These are phyloP conservation scores for Oenanthe oenanthe DNA, from an alignment of 2,113 vertebrate genomes.

Conservation along the genomic window DNA sequence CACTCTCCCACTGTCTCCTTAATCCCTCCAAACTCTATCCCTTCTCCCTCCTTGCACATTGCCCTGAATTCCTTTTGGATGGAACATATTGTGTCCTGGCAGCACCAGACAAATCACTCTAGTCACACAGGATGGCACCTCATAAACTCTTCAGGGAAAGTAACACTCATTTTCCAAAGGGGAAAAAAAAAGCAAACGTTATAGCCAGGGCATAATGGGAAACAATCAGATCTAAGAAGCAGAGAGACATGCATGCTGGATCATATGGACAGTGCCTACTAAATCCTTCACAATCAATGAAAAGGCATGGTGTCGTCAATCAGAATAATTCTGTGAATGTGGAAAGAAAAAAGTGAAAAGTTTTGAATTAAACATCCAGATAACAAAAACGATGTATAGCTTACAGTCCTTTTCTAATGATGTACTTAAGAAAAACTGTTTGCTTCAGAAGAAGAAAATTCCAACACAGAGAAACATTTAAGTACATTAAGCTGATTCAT, in stretches of 20 bases:
- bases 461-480: neutral
- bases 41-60: neutral
- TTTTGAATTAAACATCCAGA: neutral
- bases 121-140: neutral
- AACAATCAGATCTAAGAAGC: neutral
- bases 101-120: neutral
- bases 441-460: neutral
- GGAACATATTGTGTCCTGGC: neutral
- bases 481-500: neutral
- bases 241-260: neutral
- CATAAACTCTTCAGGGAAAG: neutral
- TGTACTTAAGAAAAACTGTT: neutral
- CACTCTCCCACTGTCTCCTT: neutral
- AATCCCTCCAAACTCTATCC: neutral
- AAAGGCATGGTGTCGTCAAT: neutral
- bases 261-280: neutral
- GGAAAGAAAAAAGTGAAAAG: neutral
- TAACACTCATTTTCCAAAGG: neutral
- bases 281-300: neutral
- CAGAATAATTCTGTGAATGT: neutral
- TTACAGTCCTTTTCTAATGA: neutral
- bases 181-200: neutral
- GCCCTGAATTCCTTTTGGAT: neutral
- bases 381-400: neutral
- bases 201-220: neutral